Percentiles rank a stretch among this genome's conserved stretches.
phyloP scores from a whole-genome alignment of 2,888 invertebrate genomes.

The Chrysina gloriosa region DNA sequence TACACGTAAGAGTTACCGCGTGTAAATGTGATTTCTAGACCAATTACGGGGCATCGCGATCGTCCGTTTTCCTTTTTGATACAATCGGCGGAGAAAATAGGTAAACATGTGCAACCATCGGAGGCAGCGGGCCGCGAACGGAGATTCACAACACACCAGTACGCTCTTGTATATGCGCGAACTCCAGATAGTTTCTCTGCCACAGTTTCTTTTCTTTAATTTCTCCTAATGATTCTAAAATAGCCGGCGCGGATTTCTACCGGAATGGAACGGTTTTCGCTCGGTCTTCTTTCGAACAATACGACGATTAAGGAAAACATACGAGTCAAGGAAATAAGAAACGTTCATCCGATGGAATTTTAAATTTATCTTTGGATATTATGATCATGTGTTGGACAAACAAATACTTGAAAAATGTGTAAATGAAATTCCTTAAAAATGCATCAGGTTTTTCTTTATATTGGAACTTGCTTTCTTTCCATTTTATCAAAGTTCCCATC shows the following conservation, averaged over 20 bases:
- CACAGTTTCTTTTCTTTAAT: slow-evolving; percentile 37
- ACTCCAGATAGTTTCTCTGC: slow-evolving; percentile 25
- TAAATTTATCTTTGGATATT: too few species aligned
- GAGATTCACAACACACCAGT: not conserved
- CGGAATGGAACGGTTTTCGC: not conserved
- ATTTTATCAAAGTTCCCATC: too few species aligned
- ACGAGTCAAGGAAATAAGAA: too few species aligned
- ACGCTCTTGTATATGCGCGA: not conserved
- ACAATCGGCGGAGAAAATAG: slow-evolving; percentile 21
- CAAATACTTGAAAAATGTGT: too few species aligned
- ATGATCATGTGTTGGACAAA: too few species aligned
- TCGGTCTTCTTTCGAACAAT: too few species aligned
- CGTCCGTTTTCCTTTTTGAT: slow-evolving; percentile 27
- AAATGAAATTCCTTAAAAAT: too few species aligned
- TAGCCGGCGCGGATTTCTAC: slow-evolving; percentile 33
- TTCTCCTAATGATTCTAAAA: slow-evolving; percentile 34
- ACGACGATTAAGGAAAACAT: too few species aligned
- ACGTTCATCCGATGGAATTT: too few species aligned
- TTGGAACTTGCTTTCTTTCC: too few species aligned
- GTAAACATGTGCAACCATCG: slow-evolving; percentile 6
- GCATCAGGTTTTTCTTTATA: too few species aligned
- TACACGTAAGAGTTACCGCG: too few species aligned
- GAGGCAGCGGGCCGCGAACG: not conserved
- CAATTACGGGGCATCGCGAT: slow-evolving; percentile 11
- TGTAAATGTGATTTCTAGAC: slow-evolving; percentile 32